Percentiles rank a stretch among this genome's conserved stretches.
These are phyloP conservation scores for Myrmophylax atrothorax DNA, from an alignment of 2,113 vertebrate species.

Conservation along the genomic window DNA sequence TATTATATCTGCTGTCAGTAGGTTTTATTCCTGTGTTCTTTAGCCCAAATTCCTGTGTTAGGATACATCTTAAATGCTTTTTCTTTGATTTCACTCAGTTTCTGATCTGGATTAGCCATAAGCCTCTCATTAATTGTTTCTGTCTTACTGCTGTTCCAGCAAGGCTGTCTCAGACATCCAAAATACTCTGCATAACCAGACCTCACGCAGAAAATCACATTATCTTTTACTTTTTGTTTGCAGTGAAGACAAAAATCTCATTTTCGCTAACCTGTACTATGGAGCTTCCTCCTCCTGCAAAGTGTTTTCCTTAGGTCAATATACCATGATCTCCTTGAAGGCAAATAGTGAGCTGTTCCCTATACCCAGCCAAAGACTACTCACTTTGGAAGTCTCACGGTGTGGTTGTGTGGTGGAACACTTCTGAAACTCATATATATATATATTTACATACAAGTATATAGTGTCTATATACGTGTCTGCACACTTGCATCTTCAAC, in stretches of 20 bases:
- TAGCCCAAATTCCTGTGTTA: neutral
- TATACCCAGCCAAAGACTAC: neutral
- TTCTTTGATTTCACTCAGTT: neutral
- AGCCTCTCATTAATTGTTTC: neutral
- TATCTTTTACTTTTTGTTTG: neutral
- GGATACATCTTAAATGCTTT: neutral
- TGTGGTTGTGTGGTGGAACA: neutral
- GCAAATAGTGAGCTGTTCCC: neutral
- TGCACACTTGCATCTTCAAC: neutral
- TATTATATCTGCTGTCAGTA: neutral
- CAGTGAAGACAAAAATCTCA: neutral
- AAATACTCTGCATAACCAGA: neutral
- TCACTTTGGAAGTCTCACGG: neutral
- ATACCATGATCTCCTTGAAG: neutral
- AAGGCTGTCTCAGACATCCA: neutral
- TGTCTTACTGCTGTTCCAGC: neutral
- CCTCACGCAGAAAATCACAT: neutral
- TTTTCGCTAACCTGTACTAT: neutral
- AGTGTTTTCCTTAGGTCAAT: neutral
- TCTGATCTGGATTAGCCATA: neutral
- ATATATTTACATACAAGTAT: neutral
- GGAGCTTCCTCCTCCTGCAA: neutral
- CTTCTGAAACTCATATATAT: neutral
- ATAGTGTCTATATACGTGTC: neutral
- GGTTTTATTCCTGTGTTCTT: neutral